Evolutionary conservation across 2,888 invertebrate genomes (phyloP).

Genomic region (Nemapogon koenigi): DNA sequence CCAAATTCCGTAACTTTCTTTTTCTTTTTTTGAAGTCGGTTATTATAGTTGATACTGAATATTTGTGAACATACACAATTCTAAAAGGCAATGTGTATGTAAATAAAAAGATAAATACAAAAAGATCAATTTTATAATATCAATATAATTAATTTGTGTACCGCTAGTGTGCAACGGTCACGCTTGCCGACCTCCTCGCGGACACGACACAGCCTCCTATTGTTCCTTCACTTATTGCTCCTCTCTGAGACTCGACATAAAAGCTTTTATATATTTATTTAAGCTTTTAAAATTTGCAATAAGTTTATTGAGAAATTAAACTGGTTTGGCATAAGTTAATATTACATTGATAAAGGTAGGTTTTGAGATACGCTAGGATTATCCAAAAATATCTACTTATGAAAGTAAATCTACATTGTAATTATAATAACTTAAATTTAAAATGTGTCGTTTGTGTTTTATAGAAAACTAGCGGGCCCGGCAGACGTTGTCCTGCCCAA

Average conservation of each 20-base stretch:
- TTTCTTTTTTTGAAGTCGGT: no score
- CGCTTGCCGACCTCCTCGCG: constrained; percentile 1
- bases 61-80: background rate
- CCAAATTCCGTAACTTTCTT: no score
- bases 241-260: background rate
- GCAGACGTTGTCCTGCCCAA: no score
- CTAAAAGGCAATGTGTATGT: background rate
- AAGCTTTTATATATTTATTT: no score
- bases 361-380: no score
- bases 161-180: constrained; percentile 33
- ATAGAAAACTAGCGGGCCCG: no score
- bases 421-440: no score
- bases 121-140: background rate
- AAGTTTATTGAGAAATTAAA: background rate
- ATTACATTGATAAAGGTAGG: background rate
- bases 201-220: constrained; percentile 6
- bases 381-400: no score
- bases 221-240: constrained; percentile 9
- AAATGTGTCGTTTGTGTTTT: no score
- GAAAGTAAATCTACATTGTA: no score
- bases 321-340: background rate
- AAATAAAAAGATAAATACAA: background rate
- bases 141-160: constrained; percentile 42
- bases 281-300: background rate
- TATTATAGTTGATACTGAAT: no score